A percentile compares a stretch with the other conserved stretches of the same genome.
phyloP scores from a whole-genome alignment of 2,888 invertebrate species.

The Aleiodes leptofemur region DNA sequence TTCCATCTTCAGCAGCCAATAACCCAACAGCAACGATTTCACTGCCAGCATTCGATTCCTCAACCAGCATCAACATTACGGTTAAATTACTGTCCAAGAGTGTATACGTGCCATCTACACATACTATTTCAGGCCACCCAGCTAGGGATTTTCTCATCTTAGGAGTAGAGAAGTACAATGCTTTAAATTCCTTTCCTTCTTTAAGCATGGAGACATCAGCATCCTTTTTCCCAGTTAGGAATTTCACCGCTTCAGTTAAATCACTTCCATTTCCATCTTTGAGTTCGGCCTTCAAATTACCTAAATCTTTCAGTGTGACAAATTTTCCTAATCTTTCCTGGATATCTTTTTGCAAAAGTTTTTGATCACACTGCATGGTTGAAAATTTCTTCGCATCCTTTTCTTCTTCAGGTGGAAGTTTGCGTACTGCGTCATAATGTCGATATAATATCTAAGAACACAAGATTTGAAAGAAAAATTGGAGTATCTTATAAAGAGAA shows the following conservation, averaged over 20 bases:
- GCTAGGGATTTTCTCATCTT: conserved; percentile 47
- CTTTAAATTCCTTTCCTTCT: conserved; percentile 42
- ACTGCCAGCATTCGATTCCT: conserved; percentile 47
- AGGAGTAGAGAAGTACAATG: conserved; percentile 47
- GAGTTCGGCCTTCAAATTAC: neutral
- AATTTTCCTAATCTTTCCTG: neutral
- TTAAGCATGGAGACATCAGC: conserved; percentile 6
- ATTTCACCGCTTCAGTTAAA: conserved; percentile 2
- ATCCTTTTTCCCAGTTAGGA: neutral
- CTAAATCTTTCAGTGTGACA: neutral
- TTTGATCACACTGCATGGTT: no score
- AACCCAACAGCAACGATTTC: conserved; percentile 47
- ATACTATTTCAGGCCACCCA: conserved; percentile 47
- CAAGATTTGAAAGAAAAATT: no score
- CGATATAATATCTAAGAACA: no score
- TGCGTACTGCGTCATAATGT: no score
- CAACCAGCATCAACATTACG: conserved; percentile 47
- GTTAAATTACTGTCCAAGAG: conserved; percentile 46
- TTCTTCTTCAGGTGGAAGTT: no score
- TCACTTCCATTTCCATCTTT: neutral
- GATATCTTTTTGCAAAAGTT: neutral
- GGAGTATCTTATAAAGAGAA: no score
- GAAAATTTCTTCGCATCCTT: no score
- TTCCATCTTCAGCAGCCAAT: conserved; percentile 45
- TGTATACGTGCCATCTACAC: conserved; percentile 53